phyloP scores from a whole-genome alignment of 1,140 invertebrate genomes.

The Drosophila nikananu region DNA sequence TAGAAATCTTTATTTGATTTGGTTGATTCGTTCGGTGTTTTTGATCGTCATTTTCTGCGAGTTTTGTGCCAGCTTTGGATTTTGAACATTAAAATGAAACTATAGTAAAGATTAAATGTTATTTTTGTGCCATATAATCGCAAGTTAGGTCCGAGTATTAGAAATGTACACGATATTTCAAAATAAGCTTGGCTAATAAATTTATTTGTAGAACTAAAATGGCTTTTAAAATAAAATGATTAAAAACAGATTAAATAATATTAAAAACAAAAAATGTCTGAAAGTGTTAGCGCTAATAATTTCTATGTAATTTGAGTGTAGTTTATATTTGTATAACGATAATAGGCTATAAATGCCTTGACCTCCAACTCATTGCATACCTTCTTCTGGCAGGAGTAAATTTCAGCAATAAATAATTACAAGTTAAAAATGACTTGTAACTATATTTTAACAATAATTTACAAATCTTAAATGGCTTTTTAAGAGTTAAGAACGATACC shows the following conservation, averaged over 20 bases:
- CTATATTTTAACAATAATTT: background rate
- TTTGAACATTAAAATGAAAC: background rate
- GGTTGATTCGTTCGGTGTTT: background rate
- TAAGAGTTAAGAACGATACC: background rate
- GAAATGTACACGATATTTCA: too few relatives aligned
- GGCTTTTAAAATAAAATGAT: background rate
- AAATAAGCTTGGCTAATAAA: too few relatives aligned
- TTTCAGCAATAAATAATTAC: background rate
- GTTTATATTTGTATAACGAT: background rate
- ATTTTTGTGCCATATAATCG: background rate
- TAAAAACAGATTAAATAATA: too few relatives aligned
- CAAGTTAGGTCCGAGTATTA: background rate
- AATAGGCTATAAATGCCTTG: background rate
- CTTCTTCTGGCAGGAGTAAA: background rate
- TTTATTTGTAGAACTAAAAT: background rate
- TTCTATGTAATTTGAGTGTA: background rate
- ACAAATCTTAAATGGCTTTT: background rate
- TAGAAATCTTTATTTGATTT: background rate
- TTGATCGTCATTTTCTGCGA: background rate
- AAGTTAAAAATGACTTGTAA: background rate
- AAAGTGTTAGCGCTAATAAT: background rate
- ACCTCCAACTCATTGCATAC: background rate
- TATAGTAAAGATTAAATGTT: too few relatives aligned
- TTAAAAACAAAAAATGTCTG: too few relatives aligned
- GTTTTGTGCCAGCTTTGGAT: background rate